A percentile compares a stretch with the other conserved stretches of the same genome.
phyloP scores from a whole-genome alignment of 2,113 vertebrate species.

The Larimichthys crocea region DNA sequence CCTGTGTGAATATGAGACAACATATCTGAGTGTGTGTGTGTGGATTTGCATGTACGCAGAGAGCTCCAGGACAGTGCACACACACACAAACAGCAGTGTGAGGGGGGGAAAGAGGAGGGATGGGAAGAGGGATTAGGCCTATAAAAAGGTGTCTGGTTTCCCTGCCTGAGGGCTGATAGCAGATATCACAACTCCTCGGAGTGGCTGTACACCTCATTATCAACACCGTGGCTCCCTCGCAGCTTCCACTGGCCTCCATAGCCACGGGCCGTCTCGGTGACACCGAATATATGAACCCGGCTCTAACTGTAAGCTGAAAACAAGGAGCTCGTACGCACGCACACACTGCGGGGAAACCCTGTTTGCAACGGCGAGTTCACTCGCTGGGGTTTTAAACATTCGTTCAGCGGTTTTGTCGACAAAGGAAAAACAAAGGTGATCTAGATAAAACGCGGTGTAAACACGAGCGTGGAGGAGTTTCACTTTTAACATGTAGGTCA shows the following conservation, averaged over 20 bases:
- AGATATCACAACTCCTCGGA: conserved; percentile 71
- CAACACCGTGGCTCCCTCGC: conserved; percentile 42
- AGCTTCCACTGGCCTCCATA: conserved; percentile 34
- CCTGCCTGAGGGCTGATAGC: conserved; percentile 68
- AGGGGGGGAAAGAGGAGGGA: conserved; percentile 20
- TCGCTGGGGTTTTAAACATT: background rate
- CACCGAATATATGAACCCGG: conserved; percentile 38
- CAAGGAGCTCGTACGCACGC: background rate
- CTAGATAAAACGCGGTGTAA: background rate
- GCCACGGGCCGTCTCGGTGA: conserved; percentile 28
- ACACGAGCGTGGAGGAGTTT: background rate
- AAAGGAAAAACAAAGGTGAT: background rate
- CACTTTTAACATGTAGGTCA: no score
- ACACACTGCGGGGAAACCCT: background rate
- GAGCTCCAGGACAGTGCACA: conserved; percentile 13
- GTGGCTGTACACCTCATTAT: conserved; percentile 69
- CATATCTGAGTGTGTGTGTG: conserved; percentile 2
- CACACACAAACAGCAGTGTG: conserved; percentile 25
- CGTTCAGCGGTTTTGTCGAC: no score
- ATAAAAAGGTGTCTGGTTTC: conserved; percentile 76
- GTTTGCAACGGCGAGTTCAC: background rate
- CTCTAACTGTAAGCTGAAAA: conserved; percentile 3
- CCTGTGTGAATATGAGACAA: conserved; percentile 36
- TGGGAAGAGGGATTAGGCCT: conserved; percentile 61
- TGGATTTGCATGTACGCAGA: conserved; percentile 8